These are phyloP conservation scores for Didymodactylos carnosus DNA, from an alignment of 2,888 invertebrate species.

Conservation along the genomic window DNA sequence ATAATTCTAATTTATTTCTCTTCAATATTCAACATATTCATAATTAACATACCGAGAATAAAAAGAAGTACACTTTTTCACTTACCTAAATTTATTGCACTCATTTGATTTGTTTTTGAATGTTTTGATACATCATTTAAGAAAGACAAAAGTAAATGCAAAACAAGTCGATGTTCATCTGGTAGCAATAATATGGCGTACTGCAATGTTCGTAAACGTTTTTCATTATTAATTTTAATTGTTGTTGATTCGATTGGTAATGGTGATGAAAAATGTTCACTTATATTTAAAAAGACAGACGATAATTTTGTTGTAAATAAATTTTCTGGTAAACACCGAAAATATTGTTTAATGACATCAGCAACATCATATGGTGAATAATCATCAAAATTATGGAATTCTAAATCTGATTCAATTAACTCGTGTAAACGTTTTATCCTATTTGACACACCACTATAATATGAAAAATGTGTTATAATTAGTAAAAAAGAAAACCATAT, in stretches of 20 bases:
- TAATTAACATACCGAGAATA: background rate
- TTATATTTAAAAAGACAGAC: constrained; percentile 58
- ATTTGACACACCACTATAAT: background rate
- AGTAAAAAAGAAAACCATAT: background rate
- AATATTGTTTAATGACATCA: constrained; percentile 84
- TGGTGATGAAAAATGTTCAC: background rate
- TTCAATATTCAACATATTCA: background rate
- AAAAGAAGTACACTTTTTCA: background rate
- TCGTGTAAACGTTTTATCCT: background rate
- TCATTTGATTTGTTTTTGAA: constrained; percentile 37
- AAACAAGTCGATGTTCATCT: constrained; percentile 78
- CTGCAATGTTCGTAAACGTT: constrained; percentile 52
- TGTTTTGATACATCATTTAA: constrained; percentile 48
- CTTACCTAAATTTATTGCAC: constrained; percentile 12
- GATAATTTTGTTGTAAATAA: constrained; percentile 77
- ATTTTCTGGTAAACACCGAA: constrained; percentile 79
- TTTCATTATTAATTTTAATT: constrained; percentile 1
- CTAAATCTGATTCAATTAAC: constrained; percentile 17
- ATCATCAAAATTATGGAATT: constrained; percentile 42
- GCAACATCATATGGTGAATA: constrained; percentile 84
- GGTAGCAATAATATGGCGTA: constrained; percentile 68
- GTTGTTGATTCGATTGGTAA: background rate
- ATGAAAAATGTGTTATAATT: background rate
- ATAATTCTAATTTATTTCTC: background rate
- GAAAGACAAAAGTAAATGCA: constrained; percentile 67